Evolutionary conservation across 2,113 vertebrate species (phyloP), one percentile per base, ranked within the genome.

Genomic region (Xenopus laevis): DNA sequence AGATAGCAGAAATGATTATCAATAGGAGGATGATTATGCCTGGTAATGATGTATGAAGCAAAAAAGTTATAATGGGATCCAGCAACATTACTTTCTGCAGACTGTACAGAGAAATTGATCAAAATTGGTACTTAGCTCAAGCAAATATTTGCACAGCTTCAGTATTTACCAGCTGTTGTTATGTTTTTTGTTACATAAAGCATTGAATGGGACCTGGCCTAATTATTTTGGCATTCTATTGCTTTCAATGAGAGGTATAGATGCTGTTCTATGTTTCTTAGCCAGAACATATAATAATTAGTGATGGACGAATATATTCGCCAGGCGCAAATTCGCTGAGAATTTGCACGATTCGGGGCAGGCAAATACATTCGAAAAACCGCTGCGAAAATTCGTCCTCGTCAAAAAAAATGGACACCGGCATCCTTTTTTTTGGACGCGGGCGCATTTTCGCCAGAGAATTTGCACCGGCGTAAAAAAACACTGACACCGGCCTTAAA

Each of bases 21-120:
- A 77, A 77, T 77, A 77, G 74, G 74, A 77, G 74, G 74, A 77
- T 77, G 74, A 77, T 77, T 77, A 77, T 69, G 62, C 52, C 46
- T 57, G 74, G 59, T 77, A 77, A 77, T 77, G 74, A 70, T 70
- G 74, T 77, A 77, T 77, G 74, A 70, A 77, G 62, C 50, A n/a
- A 64, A 64, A 63, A 69, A 77, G 58, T 27, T 63, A 64, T 33
- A 57, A 27, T 18, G 46, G 21, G 21, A 70, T 77, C 44, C 7
- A 55, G 13, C n/a, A 27, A 68, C 21, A 50, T 60, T 4, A 33
- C 45, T 67, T 21, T 52, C 46, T 21, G 12, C 20, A 50, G 21
- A 16, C 45, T 50, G 12, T 50, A 52, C 12, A 23, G 40, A 47
- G 46, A 23, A 20, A 50, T 45, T 20, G 45, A 15, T 52, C 13